A percentile compares a stretch with the other conserved stretches of the same genome.
These are phyloP conservation scores for Dasypolia templi DNA, from an alignment of 2,888 invertebrate species.

Conservation along the genomic window DNA sequence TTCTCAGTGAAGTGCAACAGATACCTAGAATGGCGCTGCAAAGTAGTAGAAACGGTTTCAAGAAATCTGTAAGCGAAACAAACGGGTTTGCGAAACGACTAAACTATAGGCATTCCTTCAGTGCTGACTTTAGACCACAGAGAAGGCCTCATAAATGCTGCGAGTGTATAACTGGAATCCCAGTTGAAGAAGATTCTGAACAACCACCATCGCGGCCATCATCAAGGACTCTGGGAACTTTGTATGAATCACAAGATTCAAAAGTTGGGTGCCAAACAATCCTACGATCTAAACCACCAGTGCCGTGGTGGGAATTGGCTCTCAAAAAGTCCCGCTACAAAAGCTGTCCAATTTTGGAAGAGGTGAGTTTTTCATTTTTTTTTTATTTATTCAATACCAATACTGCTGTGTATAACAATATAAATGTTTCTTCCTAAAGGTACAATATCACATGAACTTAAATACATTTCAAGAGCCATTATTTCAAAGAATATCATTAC, in stretches of 20 bases:
- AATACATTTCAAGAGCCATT: not conserved
- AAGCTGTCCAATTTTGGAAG: slow-evolving; percentile 95
- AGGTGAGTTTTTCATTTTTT: slow-evolving; percentile 80
- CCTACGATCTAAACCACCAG: slow-evolving; percentile 92
- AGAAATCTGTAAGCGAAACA: slow-evolving; percentile 87
- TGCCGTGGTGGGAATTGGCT: slow-evolving; percentile 97
- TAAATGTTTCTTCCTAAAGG: not conserved
- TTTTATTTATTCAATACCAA: slow-evolving; percentile 22
- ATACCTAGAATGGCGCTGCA: slow-evolving; percentile 87
- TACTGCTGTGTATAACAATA: not conserved
- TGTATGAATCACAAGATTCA: slow-evolving; percentile 91
- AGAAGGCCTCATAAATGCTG: slow-evolving; percentile 88
- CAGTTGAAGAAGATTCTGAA: slow-evolving; percentile 80
- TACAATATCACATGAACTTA: not conserved
- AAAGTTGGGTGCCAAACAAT: slow-evolving; percentile 93
- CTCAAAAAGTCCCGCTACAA: slow-evolving; percentile 94
- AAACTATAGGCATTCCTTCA: slow-evolving; percentile 88
- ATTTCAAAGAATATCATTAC: not conserved
- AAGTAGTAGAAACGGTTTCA: slow-evolving; percentile 86
- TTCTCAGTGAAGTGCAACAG: slow-evolving; percentile 85
- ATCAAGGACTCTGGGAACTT: slow-evolving; percentile 86
- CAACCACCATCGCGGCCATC: slow-evolving; percentile 78
- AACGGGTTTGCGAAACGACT: slow-evolving; percentile 87
- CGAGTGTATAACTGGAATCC: slow-evolving; percentile 87
- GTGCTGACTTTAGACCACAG: slow-evolving; percentile 84